These are phyloP conservation scores for Pomatostomus ruficeps DNA, from an alignment of 2,113 vertebrate genomes.

Conservation along the genomic window DNA sequence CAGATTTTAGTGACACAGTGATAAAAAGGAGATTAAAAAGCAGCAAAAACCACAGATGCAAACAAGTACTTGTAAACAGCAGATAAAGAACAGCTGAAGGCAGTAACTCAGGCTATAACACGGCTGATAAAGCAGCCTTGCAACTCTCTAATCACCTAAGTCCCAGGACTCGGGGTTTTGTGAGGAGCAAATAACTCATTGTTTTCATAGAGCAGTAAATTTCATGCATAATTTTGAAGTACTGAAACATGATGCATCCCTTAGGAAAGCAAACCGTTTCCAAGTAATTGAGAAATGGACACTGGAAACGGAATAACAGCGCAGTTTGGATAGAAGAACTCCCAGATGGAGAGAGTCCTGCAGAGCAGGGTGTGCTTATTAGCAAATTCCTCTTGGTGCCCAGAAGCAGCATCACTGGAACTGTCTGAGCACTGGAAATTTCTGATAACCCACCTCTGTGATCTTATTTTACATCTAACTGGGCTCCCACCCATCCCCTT, in stretches of 20 bases:
- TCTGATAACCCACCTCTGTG: neutral
- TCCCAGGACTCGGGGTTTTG: neutral
- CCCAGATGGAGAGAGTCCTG: neutral
- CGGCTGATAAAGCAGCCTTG: neutral
- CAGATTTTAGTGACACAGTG: neutral
- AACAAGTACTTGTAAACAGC: neutral
- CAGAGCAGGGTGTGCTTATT: neutral
- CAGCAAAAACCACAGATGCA: neutral
- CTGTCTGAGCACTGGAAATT: neutral
- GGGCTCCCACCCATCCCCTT: neutral
- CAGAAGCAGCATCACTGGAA: neutral
- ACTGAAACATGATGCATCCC: neutral
- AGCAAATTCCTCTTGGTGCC: neutral
- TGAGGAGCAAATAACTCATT: neutral
- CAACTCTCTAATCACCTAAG: neutral
- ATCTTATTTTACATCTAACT: neutral
- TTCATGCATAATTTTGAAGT: slow-evolving; percentile 4
- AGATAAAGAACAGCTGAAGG: slow-evolving; percentile 14
- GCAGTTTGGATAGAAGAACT: neutral
- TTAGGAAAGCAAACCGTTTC: neutral
- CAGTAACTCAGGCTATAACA: slow-evolving; percentile 11
- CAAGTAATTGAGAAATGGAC: slow-evolving; percentile 7
- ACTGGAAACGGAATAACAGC: neutral
- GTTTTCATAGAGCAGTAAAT: slow-evolving; percentile 7
- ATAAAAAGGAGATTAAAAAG: neutral